phyloP scores from a whole-genome alignment of 2,113 vertebrate genomes.

The Lepisosteus osseus region DNA sequence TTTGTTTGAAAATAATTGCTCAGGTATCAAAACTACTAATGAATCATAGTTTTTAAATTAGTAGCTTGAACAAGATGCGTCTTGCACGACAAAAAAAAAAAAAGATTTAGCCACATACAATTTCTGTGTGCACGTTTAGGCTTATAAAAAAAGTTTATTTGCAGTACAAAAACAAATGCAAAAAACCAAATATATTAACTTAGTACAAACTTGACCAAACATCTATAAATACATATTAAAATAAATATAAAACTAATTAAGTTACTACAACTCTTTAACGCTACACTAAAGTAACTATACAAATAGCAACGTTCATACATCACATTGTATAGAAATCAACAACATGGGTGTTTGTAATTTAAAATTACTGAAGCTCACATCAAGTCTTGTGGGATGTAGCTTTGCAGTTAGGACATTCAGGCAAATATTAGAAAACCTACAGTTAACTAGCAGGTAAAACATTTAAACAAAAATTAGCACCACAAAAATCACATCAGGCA shows the following conservation, averaged over 20 bases:
- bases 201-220: conserved; percentile 62
- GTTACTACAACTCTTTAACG: conserved; percentile 59
- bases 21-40: too few relatives aligned
- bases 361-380: conserved; percentile 30
- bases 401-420: conserved; percentile 22
- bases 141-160: conserved; percentile 57
- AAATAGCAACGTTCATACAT: conserved; percentile 42
- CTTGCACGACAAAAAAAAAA: too few relatives aligned
- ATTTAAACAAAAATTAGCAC: too few relatives aligned
- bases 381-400: conserved; percentile 31
- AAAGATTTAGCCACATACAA: too few relatives aligned
- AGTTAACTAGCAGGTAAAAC: background rate
- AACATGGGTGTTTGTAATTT: conserved; percentile 20
- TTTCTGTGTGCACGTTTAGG: too few relatives aligned
- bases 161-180: conserved; percentile 58
- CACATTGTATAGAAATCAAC: conserved; percentile 53
- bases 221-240: conserved; percentile 76
- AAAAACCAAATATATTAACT: conserved; percentile 72
- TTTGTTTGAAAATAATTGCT: too few relatives aligned
- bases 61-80: too few relatives aligned
- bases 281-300: conserved; percentile 55
- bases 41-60: too few relatives aligned
- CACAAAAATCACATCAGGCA: too few relatives aligned
- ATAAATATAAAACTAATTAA: conserved; percentile 73
- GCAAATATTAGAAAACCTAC: background rate